Evolutionary conservation across 2,888 invertebrate genomes (phyloP).

Genomic region (Icerya purchasi): DNA sequence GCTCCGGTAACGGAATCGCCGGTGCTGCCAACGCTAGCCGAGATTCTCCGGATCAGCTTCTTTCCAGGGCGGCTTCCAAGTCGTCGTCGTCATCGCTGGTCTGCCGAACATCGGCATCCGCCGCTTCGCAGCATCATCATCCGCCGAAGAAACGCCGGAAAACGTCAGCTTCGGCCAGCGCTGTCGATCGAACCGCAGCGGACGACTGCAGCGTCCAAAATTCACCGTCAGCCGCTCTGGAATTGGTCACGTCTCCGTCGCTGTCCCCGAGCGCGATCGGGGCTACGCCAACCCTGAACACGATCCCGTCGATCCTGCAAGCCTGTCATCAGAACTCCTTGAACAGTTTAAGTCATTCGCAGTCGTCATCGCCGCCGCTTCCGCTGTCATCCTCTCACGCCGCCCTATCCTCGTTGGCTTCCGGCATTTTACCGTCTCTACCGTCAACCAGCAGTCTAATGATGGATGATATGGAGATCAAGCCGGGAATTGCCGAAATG

Average conservation of each 20-base stretch:
- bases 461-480: slow-evolving; percentile 66
- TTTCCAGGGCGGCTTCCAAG: slow-evolving; percentile 15
- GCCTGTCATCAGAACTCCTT: slow-evolving; percentile 18
- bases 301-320: slow-evolving; percentile 7
- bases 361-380: slow-evolving; percentile 22
- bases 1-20: slow-evolving; percentile 20
- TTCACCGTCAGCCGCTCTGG: slow-evolving; percentile 17
- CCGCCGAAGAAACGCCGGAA: slow-evolving; percentile 15
- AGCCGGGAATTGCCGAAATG: slow-evolving; percentile 88
- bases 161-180: slow-evolving; percentile 14
- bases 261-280: slow-evolving; percentile 23
- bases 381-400: slow-evolving; percentile 25
- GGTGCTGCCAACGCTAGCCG: slow-evolving; percentile 21
- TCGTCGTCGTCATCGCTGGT: slow-evolving; percentile 16
- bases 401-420: slow-evolving; percentile 22
- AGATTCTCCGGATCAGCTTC: too few relatives aligned
- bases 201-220: slow-evolving; percentile 15
- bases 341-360: slow-evolving; percentile 19
- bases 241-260: slow-evolving; percentile 18
- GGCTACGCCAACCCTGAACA: slow-evolving; percentile 22
- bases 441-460: slow-evolving; percentile 14
- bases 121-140: slow-evolving; percentile 16
- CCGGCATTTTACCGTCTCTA: slow-evolving; percentile 21
- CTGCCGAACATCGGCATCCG: slow-evolving; percentile 24
- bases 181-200: slow-evolving; percentile 16